A percentile compares a stretch with the other conserved stretches of the same genome.
Evolutionary conservation across 1,140 invertebrate species (phyloP).

Genomic region (Caenorhabditis inopinata): DNA sequence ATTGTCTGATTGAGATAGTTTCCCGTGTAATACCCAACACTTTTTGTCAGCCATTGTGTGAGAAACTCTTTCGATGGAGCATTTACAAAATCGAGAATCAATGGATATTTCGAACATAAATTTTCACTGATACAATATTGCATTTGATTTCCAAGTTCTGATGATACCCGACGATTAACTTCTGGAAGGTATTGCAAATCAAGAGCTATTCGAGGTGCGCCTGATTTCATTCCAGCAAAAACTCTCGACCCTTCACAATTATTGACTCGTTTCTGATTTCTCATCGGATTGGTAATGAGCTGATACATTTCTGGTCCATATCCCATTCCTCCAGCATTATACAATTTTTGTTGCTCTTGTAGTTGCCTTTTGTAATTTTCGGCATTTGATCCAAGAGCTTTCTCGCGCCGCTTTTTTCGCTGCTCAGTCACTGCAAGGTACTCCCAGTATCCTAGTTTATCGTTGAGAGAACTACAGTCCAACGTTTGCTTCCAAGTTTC

Average conservation of each 20-base stretch:
- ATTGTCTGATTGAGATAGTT: conserved; percentile 5
- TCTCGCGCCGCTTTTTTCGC: neutral
- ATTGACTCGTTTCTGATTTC: conserved; percentile 25
- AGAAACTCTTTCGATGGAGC: neutral
- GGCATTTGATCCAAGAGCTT: neutral
- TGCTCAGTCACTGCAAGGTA: neutral
- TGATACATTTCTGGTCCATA: conserved; percentile 41
- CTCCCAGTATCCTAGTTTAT: neutral
- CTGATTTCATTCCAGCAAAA: neutral
- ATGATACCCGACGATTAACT: neutral
- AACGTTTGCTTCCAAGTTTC: neutral
- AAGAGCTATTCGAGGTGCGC: neutral
- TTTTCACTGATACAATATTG: conserved; percentile 21
- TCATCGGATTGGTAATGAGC: conserved; percentile 13
- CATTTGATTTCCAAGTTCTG: conserved; percentile 14
- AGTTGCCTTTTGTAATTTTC: neutral
- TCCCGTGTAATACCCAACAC: conserved; percentile 17
- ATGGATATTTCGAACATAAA: neutral
- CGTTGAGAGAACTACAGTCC: neutral
- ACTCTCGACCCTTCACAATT: neutral
- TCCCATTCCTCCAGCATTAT: conserved; percentile 32
- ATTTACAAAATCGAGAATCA: neutral
- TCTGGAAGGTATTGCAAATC: neutral
- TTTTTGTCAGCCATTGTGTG: neutral
- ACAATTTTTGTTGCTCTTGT: neutral